A percentile compares a stretch with the other conserved stretches of the same genome.
Evolutionary conservation across 2,888 invertebrate species (phyloP).

Genomic region (Spatulosminthurus flaviceps): DNA sequence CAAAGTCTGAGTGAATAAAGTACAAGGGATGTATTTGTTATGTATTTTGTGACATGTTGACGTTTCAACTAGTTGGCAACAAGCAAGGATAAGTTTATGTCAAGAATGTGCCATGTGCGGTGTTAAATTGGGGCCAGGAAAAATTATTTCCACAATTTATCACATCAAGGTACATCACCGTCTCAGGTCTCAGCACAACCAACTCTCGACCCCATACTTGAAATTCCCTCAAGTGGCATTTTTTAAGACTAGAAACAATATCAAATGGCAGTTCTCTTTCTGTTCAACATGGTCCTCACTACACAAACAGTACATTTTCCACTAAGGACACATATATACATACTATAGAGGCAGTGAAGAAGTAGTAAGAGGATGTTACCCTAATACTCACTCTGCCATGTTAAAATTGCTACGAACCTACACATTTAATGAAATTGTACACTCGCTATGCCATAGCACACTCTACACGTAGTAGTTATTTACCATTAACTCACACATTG

Average conservation of each 20-base stretch:
- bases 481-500: no score
- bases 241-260: neutral
- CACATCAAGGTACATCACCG: constrained; percentile 18
- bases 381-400: no score
- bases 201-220: constrained; percentile 2
- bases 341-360: no score
- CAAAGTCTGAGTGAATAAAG: neutral
- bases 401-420: no score
- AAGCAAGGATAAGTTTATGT: constrained; percentile 18
- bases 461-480: no score
- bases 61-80: constrained; percentile 14
- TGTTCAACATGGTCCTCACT: no score
- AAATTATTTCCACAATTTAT: constrained; percentile 42
- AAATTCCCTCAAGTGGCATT: constrained; percentile 19
- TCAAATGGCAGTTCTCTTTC: neutral
- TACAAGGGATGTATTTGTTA: neutral
- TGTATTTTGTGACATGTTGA: constrained; percentile 14
- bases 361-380: no score
- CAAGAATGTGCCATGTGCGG: constrained; percentile 26
- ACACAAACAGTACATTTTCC: no score
- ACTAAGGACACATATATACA: no score
- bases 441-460: no score
- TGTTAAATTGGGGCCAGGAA: constrained; percentile 31
- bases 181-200: neutral
- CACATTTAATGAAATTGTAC: no score